Conservation (phyloP, 2,797 vertebrate genomes). For the Denticeps clupeoides region DNA sequence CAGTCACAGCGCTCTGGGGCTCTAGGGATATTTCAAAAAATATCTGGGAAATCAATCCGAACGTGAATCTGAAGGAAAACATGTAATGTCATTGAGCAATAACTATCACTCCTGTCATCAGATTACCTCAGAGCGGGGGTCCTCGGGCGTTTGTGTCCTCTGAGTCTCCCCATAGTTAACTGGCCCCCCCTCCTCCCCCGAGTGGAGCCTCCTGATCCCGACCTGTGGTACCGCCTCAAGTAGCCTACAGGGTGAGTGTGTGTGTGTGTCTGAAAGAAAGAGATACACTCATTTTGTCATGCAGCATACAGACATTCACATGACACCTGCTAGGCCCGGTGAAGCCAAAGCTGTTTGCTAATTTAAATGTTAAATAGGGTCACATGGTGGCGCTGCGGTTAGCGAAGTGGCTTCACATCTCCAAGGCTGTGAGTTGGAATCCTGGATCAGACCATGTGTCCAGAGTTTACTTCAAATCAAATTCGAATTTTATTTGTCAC, state of each 20-base stretch:
- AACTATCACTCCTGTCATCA: slow-evolving; percentile 79
- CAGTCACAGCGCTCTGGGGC: slow-evolving; percentile 71
- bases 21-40: slow-evolving; percentile 87
- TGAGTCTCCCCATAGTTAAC: slow-evolving; percentile 67
- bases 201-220: background rate
- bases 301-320: too few species aligned
- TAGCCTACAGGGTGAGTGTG: slow-evolving; percentile 44
- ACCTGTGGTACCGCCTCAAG: slow-evolving; percentile 44
- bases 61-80: slow-evolving; percentile 92
- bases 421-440: too few species aligned
- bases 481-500: too few species aligned
- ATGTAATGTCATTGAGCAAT: slow-evolving; percentile 97
- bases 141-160: slow-evolving; percentile 70
- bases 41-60: slow-evolving; percentile 86
- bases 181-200: slow-evolving; percentile 44
- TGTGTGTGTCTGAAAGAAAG: slow-evolving; percentile 23
- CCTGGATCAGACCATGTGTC: too few species aligned
- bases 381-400: too few species aligned
- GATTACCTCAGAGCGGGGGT: slow-evolving; percentile 78
- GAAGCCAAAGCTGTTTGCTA: too few species aligned
- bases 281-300: too few species aligned
- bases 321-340: too few species aligned
- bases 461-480: too few species aligned
- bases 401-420: too few species aligned
- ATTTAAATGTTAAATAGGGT: too few species aligned